Evolutionary conservation across 2,797 vertebrate genomes (phyloP).

Genomic region (Lutjanus campechanus): DNA sequence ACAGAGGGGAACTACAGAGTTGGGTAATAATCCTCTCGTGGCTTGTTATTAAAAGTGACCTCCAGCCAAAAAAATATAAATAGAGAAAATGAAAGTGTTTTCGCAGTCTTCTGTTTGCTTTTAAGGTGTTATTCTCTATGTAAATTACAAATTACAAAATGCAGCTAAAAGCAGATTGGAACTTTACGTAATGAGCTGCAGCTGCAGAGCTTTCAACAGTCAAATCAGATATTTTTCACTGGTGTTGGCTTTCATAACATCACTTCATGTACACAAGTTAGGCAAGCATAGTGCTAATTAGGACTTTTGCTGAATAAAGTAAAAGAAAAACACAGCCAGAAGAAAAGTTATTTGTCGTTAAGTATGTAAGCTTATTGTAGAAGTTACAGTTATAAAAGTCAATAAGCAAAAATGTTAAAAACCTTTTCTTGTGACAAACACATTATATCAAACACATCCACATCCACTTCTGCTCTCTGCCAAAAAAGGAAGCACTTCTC

Average conservation of each 20-base stretch:
- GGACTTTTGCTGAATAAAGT: background rate
- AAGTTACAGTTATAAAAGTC: background rate
- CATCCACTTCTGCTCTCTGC: background rate
- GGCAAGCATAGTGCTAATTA: background rate
- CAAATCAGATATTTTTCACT: background rate
- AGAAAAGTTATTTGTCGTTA: background rate
- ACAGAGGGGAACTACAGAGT: too few relatives aligned
- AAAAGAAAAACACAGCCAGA: background rate
- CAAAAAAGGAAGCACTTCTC: background rate
- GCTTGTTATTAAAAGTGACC: too few relatives aligned
- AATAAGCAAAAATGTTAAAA: background rate
- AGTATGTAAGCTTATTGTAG: background rate
- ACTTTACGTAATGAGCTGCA: background rate
- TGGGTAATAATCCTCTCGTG: too few relatives aligned
- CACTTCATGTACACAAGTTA: background rate
- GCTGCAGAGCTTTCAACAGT: background rate
- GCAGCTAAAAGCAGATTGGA: background rate
- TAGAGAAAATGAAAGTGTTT: background rate
- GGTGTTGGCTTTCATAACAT: background rate
- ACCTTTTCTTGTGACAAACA: background rate
- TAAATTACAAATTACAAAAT: constrained; percentile 19
- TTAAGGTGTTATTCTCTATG: background rate
- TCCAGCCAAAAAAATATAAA: too few relatives aligned
- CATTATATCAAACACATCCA: background rate
- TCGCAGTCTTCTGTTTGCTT: background rate